A percentile compares a stretch with the other conserved stretches of the same genome.
Conservation (phyloP, 2,113 vertebrate species). For the Nothobranchius kuhntae region DNA sequence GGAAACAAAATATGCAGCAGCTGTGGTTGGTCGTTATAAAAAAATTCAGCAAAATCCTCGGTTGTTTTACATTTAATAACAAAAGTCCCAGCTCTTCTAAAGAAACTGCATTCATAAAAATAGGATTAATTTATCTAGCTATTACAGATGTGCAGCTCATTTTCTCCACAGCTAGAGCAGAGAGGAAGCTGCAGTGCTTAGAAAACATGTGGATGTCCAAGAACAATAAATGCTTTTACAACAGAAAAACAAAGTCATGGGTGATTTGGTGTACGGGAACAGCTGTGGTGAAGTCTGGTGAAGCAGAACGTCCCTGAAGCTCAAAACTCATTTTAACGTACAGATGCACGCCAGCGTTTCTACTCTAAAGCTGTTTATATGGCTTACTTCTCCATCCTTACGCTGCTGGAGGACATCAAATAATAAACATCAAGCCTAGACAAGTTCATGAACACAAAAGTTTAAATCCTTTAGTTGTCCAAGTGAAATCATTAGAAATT, state of each 20-base stretch:
- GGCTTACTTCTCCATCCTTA: conserved; percentile 42
- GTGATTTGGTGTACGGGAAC: conserved; percentile 10
- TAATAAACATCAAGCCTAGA: conserved; percentile 26
- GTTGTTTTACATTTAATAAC: conserved; percentile 58
- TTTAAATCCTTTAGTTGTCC: conserved; percentile 33
- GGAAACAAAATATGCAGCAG: conserved; percentile 33
- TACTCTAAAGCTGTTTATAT: conserved; percentile 45
- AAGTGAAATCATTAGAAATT: conserved; percentile 41
- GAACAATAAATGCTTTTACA: conserved; percentile 39
- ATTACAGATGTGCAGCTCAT: conserved; percentile 27
- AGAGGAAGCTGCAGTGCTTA: conserved; percentile 55
- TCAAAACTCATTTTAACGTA: conserved; percentile 8
- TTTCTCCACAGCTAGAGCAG: conserved; percentile 31
- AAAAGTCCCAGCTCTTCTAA: conserved; percentile 40
- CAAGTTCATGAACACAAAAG: conserved; percentile 15
- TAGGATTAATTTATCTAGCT: conserved; percentile 44
- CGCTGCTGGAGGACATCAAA: conserved; percentile 29
- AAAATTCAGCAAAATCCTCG: conserved; percentile 26
- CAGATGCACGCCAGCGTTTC: conserved; percentile 1
- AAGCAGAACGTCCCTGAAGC: conserved; percentile 24
- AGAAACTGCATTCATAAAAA: conserved; percentile 60
- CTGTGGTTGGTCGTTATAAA: conserved; percentile 25
- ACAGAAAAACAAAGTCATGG: conserved; percentile 18
- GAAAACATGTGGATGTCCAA: conserved; percentile 25
- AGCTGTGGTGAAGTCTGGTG: conserved; percentile 14